A percentile compares a stretch with the other conserved stretches of the same genome.
Conservation (phyloP, 2,888 invertebrate species). For the Dryobota labecula region DNA sequence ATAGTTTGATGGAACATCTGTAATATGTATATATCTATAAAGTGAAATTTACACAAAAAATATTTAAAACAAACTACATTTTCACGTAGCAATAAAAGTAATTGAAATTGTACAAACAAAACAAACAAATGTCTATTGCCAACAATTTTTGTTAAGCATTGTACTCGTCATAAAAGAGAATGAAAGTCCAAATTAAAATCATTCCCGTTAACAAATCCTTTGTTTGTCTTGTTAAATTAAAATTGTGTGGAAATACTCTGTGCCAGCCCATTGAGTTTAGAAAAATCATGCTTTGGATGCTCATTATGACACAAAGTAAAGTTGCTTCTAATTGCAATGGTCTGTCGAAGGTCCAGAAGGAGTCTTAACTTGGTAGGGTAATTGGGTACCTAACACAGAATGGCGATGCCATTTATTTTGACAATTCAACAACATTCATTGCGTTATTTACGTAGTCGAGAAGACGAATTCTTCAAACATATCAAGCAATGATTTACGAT, state of each 20-base stretch:
- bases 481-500: not conserved
- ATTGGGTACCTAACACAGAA: not conserved
- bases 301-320: not conserved
- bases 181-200: constrained; percentile 47
- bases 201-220: constrained; percentile 27
- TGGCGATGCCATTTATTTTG: not conserved
- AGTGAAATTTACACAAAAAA: not conserved
- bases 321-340: not conserved
- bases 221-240: constrained; percentile 41
- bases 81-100: constrained; percentile 13
- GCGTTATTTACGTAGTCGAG: no score
- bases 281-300: not conserved
- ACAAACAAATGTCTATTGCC: constrained; percentile 8
- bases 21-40: not conserved
- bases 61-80: not conserved
- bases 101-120: constrained; percentile 26
- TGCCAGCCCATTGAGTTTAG: constrained; percentile 1
- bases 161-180: constrained; percentile 25
- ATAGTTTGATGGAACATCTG: not conserved
- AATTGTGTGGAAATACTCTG: constrained; percentile 19
- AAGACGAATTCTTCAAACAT: not conserved
- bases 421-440: no score
- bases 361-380: not conserved
- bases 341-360: not conserved
- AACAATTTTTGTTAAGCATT: constrained; percentile 31